Evolutionary conservation across 2,888 invertebrate species (phyloP), one percentile per base, ranked within the genome.

Genomic region (Drosophila atripex): DNA sequence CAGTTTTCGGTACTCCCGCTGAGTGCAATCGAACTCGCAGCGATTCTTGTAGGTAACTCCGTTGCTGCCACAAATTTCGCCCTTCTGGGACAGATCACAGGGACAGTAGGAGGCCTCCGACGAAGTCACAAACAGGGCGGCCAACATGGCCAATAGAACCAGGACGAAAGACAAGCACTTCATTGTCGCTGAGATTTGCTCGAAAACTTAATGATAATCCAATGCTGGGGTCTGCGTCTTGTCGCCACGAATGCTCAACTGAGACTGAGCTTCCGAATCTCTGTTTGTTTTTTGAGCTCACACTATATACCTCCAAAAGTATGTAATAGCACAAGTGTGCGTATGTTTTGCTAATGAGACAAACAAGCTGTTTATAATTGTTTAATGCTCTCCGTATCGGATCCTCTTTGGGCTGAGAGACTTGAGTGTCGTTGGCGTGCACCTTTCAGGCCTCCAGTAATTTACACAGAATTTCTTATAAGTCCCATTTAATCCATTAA

Each of bases 41-140:
- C 98, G 97, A 76, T 97, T 98, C 92, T 96, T 98, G 92, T 97
- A 99, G 35, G 97, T 96, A 76, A 97, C 93, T 56, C 97, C 96
- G 91, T 98, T 96, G 90, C 96, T 95, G 51, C 97, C 98, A 92
- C 98, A 99, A 71, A 99, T 96, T 23, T 97, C 96, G 90, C 95
- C 96, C 90, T 96, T 96, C n/a, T 82, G 76, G 7, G 28, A 28
- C 91, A 95, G 95, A 53, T 95, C 94, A 91, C 98, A 98, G 80
- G 96, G 95, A 92, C 98, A 98, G 90, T 95, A 89, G 52, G 78
- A 82, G 30, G 80, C 89, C 71, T 89, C 78, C 16, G 83, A 54
- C 6, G 70, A 54, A 21, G 60, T 60, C 30, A 82, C 25, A 54
- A 88, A 59, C 8, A 74, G 47, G 12, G 69, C 46, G 3, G 78